Evolutionary conservation across 2,888 invertebrate genomes (phyloP), one percentile per base, ranked within the genome.

Genomic region (Maniola hyperantus): DNA sequence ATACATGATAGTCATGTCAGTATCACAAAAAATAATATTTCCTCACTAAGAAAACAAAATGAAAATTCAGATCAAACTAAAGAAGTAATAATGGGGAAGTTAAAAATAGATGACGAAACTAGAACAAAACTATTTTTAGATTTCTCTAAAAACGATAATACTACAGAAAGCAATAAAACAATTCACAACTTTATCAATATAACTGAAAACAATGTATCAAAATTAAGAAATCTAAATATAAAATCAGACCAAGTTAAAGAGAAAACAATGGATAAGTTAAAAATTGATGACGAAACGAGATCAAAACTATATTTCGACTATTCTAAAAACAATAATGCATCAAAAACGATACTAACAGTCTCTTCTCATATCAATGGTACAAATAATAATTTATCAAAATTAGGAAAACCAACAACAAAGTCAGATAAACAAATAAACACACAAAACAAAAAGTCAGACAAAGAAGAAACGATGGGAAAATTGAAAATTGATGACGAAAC

Each of bases 401-500:
- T 55, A 8, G 54, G n/a, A 26, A 61, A 61, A 39, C 60, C 66
- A 20, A 63, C 7, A 8, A 0, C 7, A 8, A 48, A 48, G 48
- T 48, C 18, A 26, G 50, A 51, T 13, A 51, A 51, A 51, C 26
- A 6, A 26, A 51, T 6, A 26, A 51, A 50, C 20, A 20, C 5
- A 26, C 64, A 68, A 36, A 66, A 58, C 33, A 15, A 33, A 53
- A 65, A 66, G 48, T 57, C 62, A 8, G 58, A 44, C 46, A 74
- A 71, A 64, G 70, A 82, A 53, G 85, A 83, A 70, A 81, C 86
- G 2, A 87, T 87, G 83, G 90, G 84, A 36, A 89, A 89, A 70
- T 73, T 90, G 0, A 82, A 83, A 76, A 79, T 90, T 54, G 89
- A 91, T 44, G 91, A 91, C 42, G 82, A 73, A 1, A 88, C 87